Evolutionary conservation across 2,797 vertebrate genomes (phyloP).

Genomic region (Apodemus agrarius): DNA sequence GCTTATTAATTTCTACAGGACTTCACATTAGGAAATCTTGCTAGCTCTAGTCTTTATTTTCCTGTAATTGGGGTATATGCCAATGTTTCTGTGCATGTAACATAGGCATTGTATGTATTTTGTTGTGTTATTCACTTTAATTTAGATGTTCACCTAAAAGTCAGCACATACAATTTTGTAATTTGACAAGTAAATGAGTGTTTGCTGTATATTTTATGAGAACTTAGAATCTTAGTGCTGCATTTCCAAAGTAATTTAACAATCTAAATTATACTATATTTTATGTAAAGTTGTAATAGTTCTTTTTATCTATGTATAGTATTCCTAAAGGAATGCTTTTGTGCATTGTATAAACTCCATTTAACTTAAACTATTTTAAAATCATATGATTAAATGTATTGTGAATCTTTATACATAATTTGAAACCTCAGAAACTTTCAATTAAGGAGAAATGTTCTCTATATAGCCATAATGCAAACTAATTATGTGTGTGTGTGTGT

Average conservation of each 20-base stretch:
- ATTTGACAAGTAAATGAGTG: not conserved
- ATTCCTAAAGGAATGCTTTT: not conserved
- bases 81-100: not conserved
- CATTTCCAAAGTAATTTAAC: not conserved
- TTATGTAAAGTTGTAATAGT: slow-evolving; percentile 18
- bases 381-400: not conserved
- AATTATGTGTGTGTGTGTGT: not conserved
- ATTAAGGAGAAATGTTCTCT: not conserved
- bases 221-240: not conserved
- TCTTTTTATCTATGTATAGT: not conserved
- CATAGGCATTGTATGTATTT: not conserved
- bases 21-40: slow-evolving; percentile 35
- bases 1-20: slow-evolving; percentile 19
- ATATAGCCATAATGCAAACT: not conserved
- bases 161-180: not conserved
- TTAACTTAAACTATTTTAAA: slow-evolving; percentile 2
- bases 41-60: not conserved
- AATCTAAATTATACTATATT: slow-evolving; percentile 33
- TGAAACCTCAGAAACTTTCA: slow-evolving; percentile 30
- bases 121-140: not conserved
- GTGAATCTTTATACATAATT: not conserved
- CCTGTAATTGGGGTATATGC: not conserved
- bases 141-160: not conserved
- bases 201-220: not conserved
- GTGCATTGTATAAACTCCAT: not conserved